Base-by-base conservation (phyloP, 53 echinoderm and acorn worm genomes). In the Patiria pectinifera region DNA sequence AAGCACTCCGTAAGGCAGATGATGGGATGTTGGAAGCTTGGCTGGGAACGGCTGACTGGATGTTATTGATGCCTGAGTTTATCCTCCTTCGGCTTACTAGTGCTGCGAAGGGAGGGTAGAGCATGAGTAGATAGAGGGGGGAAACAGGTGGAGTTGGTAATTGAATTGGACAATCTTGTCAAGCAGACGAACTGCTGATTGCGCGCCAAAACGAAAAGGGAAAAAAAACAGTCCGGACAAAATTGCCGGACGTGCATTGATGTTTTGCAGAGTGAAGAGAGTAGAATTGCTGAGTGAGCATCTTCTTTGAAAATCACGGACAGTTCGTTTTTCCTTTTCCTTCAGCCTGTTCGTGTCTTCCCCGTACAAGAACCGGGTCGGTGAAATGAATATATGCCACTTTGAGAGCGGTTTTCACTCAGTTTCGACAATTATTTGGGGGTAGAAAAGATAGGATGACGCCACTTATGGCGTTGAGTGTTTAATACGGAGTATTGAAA, bases 391-490 rank as follows among this genome's bases (percentile, higher is more conserved):
- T 53, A 53, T 66, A 11, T 66, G 45, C 14, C 69, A 46, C 35
- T 62, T 43, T 9, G 4, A 85, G 43, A 85, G 69, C 63, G 71
- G 43, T 70, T 70, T 85, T 85, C 85, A 71, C 85, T 85, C 69
- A 18, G 85, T 85, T 69, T 69, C 35, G 61, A 59, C 62, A 43
- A 63, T 69, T 85, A 85, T 85, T 48, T 24, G 45, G 62, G 21
- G 66, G 66, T 14, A 14, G 12, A 66, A 66, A 66, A 11, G 66
- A 66, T 66, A 13, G 71, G 62, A 85, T 85, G 85, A 71, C 69
- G 45, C 85, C 85, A 85, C 85, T 85, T 85, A 85, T 66, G 85
- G 62, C 21, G 69, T 69, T 70, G 69, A 85, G 85, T 70, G 85
- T 70, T 85, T 45, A 66, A 85, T 85, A 71, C 45, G 3, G 19